Base-by-base conservation (phyloP, 2,888 invertebrate genomes). In the Caenorhabditis sp. region DNA sequence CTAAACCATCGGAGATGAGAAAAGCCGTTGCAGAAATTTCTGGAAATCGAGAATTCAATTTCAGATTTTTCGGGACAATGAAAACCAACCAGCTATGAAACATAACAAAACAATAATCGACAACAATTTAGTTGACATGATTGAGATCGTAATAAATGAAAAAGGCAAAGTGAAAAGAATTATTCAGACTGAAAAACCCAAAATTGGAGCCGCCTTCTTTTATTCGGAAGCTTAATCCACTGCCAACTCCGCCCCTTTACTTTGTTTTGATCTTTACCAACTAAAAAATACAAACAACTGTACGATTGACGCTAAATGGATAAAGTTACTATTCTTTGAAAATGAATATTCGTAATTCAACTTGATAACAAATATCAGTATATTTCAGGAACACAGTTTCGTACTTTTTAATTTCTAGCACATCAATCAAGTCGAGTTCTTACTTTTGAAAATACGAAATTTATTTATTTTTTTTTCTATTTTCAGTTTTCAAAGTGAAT, bases 81-180 rank as follows among this genome's bases (percentile, higher is more conserved):
- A 36, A 24, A 50, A 60, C 62, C 26, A 49, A 72, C 71, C 67
- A 24, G 64, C 31, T 23, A 67, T n/a, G 4, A 72, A 24, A 21
- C 60, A 72, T 21, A 61, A 55, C 12, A 72, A 23, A 0, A 72
- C 37, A 53, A 72, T 55, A 31, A 62, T 27, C 5, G 55, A 24
- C 14, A 70, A 24, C 3, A 70, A 23, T 37, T 70, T 70, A 1
- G 55, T 10, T 17, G 62, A 27, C 70, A 70, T 70, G 2, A 31
- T 62, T 31, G n/a, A 21, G 24, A 53, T 55, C 4, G 3, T 8
- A 6, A 23, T 21, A 23, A 21, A 23, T 19, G 8, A 51, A 51
- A 21, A 23, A 51, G 21, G 8, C 4, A 23, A 19, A 21, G 51
- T 51, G 51, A 17, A 21, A 21, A 51, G 43, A 17, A 43, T 3